A percentile compares a stretch with the other conserved stretches of the same genome.
Evolutionary conservation across 2,113 vertebrate genomes (phyloP).

Genomic region (Madoqua kirkii): DNA sequence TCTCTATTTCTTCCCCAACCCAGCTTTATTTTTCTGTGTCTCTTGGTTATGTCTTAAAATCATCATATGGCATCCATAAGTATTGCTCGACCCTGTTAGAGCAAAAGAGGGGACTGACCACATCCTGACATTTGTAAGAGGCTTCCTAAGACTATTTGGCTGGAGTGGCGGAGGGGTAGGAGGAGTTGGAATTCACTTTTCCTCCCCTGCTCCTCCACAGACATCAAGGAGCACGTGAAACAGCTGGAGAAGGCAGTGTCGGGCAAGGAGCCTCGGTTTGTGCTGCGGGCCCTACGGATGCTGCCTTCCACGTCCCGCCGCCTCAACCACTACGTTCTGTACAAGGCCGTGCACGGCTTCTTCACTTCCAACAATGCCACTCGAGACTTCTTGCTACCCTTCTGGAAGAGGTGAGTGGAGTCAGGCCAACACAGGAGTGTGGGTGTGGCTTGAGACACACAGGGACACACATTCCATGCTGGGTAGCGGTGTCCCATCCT

Average conservation of each 20-base stretch:
- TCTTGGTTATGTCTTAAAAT: not conserved
- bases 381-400: constrained; percentile 90
- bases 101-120: not conserved
- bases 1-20: not conserved
- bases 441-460: not conserved
- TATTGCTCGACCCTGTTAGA: not conserved
- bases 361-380: constrained; percentile 90
- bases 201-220: constrained; percentile 70
- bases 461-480: not conserved
- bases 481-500: not conserved
- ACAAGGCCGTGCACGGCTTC: constrained; percentile 92
- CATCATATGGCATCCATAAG: not conserved
- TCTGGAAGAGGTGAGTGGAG: constrained; percentile 90
- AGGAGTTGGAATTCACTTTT: not conserved
- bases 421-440: not conserved
- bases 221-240: constrained; percentile 97
- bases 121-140: not conserved
- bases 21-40: not conserved
- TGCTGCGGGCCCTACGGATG: constrained; percentile 91
- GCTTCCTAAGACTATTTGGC: not conserved
- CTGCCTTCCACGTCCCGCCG: constrained; percentile 95
- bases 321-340: constrained; percentile 93
- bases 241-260: constrained; percentile 97
- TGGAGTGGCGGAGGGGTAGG: too few species aligned
- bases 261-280: constrained; percentile 96